phyloP scores from a whole-genome alignment of 2,888 invertebrate species.

The Lithophane semibrunnea region DNA sequence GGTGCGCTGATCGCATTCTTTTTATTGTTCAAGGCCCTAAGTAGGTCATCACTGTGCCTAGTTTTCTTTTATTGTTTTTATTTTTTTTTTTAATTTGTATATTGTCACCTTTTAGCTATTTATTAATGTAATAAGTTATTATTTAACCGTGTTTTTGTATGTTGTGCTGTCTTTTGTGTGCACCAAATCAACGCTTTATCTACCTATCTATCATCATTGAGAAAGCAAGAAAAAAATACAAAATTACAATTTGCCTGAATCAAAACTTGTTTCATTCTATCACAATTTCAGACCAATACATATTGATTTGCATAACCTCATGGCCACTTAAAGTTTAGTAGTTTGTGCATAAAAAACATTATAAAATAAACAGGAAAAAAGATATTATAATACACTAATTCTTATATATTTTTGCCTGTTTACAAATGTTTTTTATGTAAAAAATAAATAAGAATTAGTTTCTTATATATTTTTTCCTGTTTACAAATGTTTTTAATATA shows the following conservation, averaged over 20 bases:
- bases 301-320: conserved; percentile 38
- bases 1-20: not conserved
- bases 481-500: not conserved
- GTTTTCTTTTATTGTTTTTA: no score
- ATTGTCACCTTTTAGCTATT: no score
- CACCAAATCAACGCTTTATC: no score
- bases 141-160: no score
- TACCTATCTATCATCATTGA: no score
- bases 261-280: not conserved
- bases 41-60: not conserved
- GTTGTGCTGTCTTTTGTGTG: no score
- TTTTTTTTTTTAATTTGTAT: no score
- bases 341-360: not conserved
- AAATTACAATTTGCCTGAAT: no score
- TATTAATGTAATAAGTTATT: no score
- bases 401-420: not conserved
- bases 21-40: not conserved
- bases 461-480: not conserved
- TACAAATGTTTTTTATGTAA: not conserved
- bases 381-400: no score
- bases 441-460: no score
- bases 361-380: no score
- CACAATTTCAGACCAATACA: not conserved
- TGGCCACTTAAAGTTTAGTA: not conserved
- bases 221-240: not conserved